These are phyloP conservation scores for Struthidea cinerea DNA, from an alignment of 2,113 vertebrate genomes.

Conservation along the genomic window DNA sequence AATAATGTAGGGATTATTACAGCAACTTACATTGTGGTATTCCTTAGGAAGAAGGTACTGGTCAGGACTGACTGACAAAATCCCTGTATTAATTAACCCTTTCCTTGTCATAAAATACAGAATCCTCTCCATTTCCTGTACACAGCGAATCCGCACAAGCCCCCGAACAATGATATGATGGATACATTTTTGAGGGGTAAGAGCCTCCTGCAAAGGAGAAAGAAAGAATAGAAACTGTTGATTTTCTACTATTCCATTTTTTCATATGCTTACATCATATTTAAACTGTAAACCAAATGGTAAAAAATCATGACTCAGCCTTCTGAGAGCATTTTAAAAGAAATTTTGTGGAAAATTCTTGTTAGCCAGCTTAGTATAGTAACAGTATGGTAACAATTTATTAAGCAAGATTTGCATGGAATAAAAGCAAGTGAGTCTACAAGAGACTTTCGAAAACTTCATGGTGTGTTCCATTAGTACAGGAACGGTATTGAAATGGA, in stretches of 20 bases:
- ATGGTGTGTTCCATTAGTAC: background rate
- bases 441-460: background rate
- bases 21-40: constrained; percentile 79
- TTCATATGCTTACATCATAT: background rate
- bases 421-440: background rate
- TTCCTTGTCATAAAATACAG: constrained; percentile 95
- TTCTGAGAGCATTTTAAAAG: background rate
- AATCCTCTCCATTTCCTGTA: constrained; percentile 90
- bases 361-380: background rate
- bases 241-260: background rate
- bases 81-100: constrained; percentile 94
- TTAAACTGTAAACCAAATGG: background rate
- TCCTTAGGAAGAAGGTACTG: constrained; percentile 85
- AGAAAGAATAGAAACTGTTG: background rate
- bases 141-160: constrained; percentile 90
- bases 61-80: constrained; percentile 75
- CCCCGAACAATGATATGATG: constrained; percentile 89
- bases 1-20: background rate
- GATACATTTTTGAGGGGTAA: constrained; percentile 86
- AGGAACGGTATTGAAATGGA: background rate
- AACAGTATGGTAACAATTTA: background rate
- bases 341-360: background rate
- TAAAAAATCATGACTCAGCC: background rate
- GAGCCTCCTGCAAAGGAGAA: constrained; percentile 80
- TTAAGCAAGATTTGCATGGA: background rate